Evolutionary conservation across 2,888 invertebrate genomes (phyloP), one percentile per base, ranked within the genome.

Genomic region (Campoletis raptor): DNA sequence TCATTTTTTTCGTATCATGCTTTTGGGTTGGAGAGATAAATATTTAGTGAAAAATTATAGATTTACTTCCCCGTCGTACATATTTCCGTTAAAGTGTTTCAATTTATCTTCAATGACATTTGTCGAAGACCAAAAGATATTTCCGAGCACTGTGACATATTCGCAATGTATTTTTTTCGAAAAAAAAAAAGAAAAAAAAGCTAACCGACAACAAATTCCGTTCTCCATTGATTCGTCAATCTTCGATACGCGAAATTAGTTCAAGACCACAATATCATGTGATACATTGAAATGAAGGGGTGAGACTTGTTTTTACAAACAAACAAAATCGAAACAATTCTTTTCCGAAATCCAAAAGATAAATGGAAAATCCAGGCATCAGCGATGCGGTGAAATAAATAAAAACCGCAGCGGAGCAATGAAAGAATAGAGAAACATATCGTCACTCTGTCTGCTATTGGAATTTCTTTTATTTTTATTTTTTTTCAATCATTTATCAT

Each of bases 1-100:
- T 48, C 66, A 64, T 57, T 57, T 74, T 72, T 77, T 37, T 83
- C 67, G 15, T n/a, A 21, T 42, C 86, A 86, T 86, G 86, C 86
- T 15, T 61, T 81, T n/a, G 15, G 15, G 42, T 52, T 30, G 30
- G 3, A 30, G 66, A 80, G 66, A 91, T 85, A 87, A 90, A 88
- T 85, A 84, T 78, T 89, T 89, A 82, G 70, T 87, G 18, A 40
- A 57, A 40, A 76, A 42, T 72, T 70, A 70, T 82, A 67, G 30
- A 42, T n/a, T 42, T 24, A 76, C 76, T 12, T n/a, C 70, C 37
- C 37, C 42, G n/a, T 70, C 64, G n/a, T 37, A 45, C 57, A 15
- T 40, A 79, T 74, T 82, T 82, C 72, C 83, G 70, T 70, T 73
- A 42, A 76, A 83, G 83, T 73, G 86, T 83, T 83, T 76, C 30